Evolutionary conservation across 2,113 vertebrate species (phyloP).

Genomic region (Amphiprion ocellaris): DNA sequence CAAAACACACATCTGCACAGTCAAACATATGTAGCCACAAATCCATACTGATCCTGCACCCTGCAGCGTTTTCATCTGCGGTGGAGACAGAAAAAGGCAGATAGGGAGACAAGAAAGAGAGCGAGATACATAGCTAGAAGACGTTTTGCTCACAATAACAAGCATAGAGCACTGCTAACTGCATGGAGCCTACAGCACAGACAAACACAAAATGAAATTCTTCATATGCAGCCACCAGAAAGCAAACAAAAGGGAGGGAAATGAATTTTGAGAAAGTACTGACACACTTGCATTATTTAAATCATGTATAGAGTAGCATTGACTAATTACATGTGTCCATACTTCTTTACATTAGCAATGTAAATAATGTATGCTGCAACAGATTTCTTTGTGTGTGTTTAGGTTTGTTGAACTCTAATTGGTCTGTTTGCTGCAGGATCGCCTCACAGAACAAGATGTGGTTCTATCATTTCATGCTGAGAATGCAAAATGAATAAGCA

Average conservation of each 20-base stretch:
- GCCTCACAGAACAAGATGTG: constrained; percentile 7
- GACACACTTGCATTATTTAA: background rate
- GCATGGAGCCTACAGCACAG: constrained; percentile 55
- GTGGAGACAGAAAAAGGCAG: constrained; percentile 27
- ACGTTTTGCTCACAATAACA: constrained; percentile 68
- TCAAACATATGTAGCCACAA: constrained; percentile 43
- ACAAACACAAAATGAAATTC: constrained; percentile 61
- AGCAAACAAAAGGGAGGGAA: constrained; percentile 5
- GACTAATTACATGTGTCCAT: background rate
- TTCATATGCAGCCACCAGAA: constrained; percentile 35
- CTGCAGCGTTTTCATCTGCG: constrained; percentile 60
- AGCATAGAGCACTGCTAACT: constrained; percentile 63
- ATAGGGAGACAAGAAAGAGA: constrained; percentile 21
- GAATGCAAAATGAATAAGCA: constrained; percentile 3
- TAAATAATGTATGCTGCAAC: background rate
- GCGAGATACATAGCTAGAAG: constrained; percentile 54
- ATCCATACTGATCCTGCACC: constrained; percentile 31
- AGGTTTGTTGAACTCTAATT: constrained; percentile 20
- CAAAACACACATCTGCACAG: constrained; percentile 14
- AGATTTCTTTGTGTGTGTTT: background rate
- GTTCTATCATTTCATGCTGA: constrained; percentile 7
- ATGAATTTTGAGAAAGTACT: constrained; percentile 14
- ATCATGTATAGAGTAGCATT: background rate
- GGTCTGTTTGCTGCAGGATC: constrained; percentile 20
- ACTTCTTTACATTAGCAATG: constrained; percentile 6